Evolutionary conservation across 2,113 vertebrate genomes (phyloP).

Genomic region (Motacilla tschutschensis): DNA sequence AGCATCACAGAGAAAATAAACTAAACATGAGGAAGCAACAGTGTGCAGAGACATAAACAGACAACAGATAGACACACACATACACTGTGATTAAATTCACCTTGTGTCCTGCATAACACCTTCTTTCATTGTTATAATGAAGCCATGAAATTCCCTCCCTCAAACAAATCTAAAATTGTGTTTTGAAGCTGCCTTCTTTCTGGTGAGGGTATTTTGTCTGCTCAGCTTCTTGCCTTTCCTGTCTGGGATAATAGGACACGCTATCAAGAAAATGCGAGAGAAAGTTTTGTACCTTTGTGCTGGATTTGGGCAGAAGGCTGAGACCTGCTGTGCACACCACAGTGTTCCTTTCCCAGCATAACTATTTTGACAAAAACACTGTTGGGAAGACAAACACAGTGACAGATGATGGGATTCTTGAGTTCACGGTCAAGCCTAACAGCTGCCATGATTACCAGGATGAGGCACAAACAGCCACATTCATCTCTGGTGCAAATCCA

Average conservation of each 20-base stretch:
- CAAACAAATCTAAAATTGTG: background rate
- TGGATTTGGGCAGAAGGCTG: background rate
- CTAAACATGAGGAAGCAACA: rapidly evolving
- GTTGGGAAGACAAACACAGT: background rate
- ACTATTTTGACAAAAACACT: slow-evolving; percentile 5
- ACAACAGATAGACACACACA: background rate
- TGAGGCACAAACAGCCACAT: slow-evolving; percentile 4
- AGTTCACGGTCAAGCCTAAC: background rate
- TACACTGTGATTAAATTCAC: background rate
- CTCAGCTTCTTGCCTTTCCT: background rate
- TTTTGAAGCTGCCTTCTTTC: background rate
- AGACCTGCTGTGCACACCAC: background rate
- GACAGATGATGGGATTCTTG: slow-evolving; percentile 5
- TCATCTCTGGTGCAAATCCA: slow-evolving; percentile 15
- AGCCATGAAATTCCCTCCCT: background rate
- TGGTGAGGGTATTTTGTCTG: background rate
- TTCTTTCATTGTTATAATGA: background rate
- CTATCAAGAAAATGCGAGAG: background rate
- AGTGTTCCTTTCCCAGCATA: background rate
- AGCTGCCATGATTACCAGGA: slow-evolving; percentile 10
- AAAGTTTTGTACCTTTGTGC: background rate
- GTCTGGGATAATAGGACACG: background rate
- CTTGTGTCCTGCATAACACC: background rate
- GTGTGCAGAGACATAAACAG: background rate
- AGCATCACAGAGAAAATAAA: background rate